Evolutionary conservation across 2,113 vertebrate genomes (phyloP).

Genomic region (Vidua chalybeata): DNA sequence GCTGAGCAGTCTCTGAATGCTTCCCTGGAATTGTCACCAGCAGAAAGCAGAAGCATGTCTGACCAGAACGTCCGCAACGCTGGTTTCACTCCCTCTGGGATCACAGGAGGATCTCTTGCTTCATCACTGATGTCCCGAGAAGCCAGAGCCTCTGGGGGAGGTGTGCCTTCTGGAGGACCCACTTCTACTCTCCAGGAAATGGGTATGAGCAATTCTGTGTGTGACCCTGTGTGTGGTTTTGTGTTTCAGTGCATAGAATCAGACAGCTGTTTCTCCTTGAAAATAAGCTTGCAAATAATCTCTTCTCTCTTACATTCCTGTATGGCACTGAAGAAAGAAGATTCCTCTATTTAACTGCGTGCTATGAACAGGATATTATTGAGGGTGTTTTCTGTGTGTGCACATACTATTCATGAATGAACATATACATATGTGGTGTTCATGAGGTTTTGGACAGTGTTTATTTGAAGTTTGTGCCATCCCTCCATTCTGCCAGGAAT

Average conservation of each 20-base stretch:
- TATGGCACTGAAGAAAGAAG: background rate
- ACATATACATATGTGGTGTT: background rate
- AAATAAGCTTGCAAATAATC: background rate
- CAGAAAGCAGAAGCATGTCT: background rate
- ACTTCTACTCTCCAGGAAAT: constrained; percentile 28
- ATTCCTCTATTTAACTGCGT: background rate
- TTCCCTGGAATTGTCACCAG: background rate
- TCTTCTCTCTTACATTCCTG: background rate
- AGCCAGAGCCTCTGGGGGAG: background rate
- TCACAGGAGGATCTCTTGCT: background rate
- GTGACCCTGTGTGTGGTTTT: background rate
- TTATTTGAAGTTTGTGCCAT: background rate
- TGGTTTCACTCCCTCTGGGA: constrained; percentile 12
- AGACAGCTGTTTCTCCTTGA: background rate
- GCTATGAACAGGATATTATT: background rate
- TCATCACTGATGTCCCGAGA: background rate
- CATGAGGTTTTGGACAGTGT: background rate
- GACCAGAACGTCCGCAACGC: background rate
- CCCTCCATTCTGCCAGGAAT: background rate
- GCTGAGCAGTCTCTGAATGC: background rate
- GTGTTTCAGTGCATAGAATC: background rate
- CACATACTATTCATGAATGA: background rate
- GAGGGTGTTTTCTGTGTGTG: background rate
- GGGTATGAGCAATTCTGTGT: background rate
- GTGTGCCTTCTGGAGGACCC: background rate